Evolutionary conservation across 2,888 invertebrate species (phyloP), one percentile per base, ranked within the genome.

Genomic region (Arctia plantaginis): DNA sequence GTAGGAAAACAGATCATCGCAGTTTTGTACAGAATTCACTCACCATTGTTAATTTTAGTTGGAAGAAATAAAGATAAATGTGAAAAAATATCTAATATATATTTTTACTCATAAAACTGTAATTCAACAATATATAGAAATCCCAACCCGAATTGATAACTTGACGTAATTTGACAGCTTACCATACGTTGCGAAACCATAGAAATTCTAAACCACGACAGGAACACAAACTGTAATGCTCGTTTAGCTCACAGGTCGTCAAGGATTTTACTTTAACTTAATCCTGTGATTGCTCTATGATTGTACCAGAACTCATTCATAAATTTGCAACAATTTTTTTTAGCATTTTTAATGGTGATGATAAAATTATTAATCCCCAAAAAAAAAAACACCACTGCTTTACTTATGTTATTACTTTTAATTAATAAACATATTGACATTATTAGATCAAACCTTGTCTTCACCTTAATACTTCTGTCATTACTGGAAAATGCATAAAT

Each of bases 31-130:
- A 64, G 64, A 65, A 51, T 20, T 72, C 55, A 83, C 88, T 90
- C 87, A 92, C 92, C 92, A 92, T 92, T 77, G 82, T 91, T 67
- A 79, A 80, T 79, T 71, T 76, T 77, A 71, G 79, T 77, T 78
- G 66, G 76, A 80, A 74, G 74, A 74, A 82, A 82, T 72, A 62
- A 71, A 80, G 79, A 79, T 76, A 82, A 80, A 78, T 79, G 79
- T 73, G 69, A 65, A 74, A 78, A 84, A 81, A 64, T 76, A 81
- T 81, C 71, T 71, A 80, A 70, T 62, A 71, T 80, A 80, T 77
- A 59, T 77, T 75, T 82, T 80, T 82, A 79, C 72, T 70, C 74
- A 73, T 70, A 76, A 71, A 75, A 82, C 78, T 74, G 69, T 70
- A 75, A 35, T 74, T 77, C 71, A 76, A 80, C 77, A 85, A 84